These are phyloP conservation scores for Pseudococcus longispinus DNA, from an alignment of 2,888 invertebrate genomes.

Conservation along the genomic window DNA sequence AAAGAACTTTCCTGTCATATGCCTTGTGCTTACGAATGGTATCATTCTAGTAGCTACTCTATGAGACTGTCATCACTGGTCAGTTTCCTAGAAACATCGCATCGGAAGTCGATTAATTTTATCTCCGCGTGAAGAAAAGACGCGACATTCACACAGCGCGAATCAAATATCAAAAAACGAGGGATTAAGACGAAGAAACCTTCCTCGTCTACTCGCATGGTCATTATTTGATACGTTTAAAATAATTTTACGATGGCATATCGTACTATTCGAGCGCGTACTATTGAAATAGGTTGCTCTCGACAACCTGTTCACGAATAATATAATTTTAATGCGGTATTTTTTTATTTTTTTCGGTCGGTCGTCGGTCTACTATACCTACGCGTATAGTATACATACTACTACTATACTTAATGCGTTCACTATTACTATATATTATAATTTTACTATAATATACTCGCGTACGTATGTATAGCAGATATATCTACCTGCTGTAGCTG, in stretches of 20 bases:
- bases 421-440: neutral
- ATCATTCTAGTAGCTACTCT: neutral
- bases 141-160: neutral
- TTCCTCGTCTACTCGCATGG: neutral
- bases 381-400: neutral
- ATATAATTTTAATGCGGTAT: constrained; percentile 16
- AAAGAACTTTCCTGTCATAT: too few relatives aligned
- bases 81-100: neutral
- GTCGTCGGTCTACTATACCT: neutral
- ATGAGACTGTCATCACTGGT: neutral
- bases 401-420: neutral
- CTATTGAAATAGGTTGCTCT: neutral
- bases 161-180: neutral
- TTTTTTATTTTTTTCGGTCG: neutral
- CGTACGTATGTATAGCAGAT: neutral
- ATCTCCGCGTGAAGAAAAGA: neutral
- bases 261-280: neutral
- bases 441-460: neutral
- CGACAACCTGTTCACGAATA: constrained; percentile 15
- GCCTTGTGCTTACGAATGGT: too few relatives aligned
- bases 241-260: neutral
- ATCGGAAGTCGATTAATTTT: neutral
- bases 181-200: neutral
- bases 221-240: neutral
- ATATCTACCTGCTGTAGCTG: neutral